Percentiles rank a stretch among this genome's conserved stretches.
These are phyloP conservation scores for Orthosia gothica DNA, from an alignment of 2,888 invertebrate genomes.

Conservation along the genomic window DNA sequence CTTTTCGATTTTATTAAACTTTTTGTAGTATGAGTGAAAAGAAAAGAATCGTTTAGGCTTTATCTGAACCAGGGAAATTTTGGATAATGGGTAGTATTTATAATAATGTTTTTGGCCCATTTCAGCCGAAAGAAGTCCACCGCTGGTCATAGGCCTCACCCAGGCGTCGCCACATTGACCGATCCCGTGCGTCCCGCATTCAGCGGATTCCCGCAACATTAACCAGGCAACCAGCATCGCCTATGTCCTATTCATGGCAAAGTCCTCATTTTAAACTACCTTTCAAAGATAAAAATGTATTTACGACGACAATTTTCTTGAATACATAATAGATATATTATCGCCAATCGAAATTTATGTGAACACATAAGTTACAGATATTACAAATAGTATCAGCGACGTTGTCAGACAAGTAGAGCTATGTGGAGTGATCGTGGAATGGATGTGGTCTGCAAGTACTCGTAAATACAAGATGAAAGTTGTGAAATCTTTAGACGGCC, in stretches of 20 bases:
- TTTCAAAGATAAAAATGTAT: background rate
- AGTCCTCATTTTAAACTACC: background rate
- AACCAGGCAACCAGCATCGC: too few species aligned
- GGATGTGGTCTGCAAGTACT: slow-evolving; percentile 76
- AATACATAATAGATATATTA: slow-evolving; percentile 1
- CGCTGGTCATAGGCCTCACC: too few species aligned
- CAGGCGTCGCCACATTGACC: too few species aligned
- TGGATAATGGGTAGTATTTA: background rate
- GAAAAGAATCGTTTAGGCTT: too few species aligned
- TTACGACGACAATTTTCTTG: slow-evolving; percentile 6
- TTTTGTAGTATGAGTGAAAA: background rate
- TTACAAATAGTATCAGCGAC: slow-evolving; percentile 23
- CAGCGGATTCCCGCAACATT: too few species aligned
- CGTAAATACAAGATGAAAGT: slow-evolving; percentile 89
- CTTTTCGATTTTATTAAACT: background rate
- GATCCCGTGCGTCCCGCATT: too few species aligned
- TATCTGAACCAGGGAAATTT: too few species aligned
- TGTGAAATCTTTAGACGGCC: slow-evolving; percentile 87
- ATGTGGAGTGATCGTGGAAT: slow-evolving; percentile 73
- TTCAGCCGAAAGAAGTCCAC: too few species aligned
- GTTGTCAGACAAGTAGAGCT: slow-evolving; percentile 55
- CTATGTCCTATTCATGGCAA: too few species aligned
- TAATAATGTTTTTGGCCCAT: background rate
- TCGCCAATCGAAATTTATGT: background rate
- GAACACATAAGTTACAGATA: slow-evolving; percentile 34